Conservation (phyloP, 2,113 vertebrate genomes). For the Neogale vison region DNA sequence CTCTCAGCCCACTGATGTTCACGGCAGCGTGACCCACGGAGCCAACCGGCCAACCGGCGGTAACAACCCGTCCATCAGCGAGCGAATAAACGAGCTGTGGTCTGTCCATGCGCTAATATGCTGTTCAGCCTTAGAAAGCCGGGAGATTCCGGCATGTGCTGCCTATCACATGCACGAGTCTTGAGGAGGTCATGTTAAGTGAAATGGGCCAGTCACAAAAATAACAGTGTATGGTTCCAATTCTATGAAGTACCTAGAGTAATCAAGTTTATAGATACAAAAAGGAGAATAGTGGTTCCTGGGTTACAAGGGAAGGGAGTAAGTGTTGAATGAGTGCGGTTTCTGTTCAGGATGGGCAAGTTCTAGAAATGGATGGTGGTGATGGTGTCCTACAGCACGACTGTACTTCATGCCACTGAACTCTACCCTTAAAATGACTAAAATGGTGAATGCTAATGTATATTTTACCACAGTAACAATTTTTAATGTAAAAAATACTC, state of each 20-base stretch:
- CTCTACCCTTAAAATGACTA: neutral
- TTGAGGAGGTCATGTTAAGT: neutral
- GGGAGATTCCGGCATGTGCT: neutral
- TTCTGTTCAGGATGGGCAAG: neutral
- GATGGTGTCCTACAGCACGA: neutral
- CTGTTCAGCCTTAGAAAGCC: neutral
- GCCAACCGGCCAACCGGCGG: neutral
- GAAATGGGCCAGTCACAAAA: neutral
- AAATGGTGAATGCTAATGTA: neutral
- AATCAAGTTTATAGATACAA: neutral
- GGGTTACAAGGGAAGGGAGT: neutral
- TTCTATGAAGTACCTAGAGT: neutral
- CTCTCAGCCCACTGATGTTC: neutral
- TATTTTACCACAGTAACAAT: neutral
- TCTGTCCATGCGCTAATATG: neutral
- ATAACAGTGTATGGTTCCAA: neutral
- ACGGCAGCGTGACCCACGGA: neutral
- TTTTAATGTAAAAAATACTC: neutral
- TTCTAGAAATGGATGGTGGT: neutral
- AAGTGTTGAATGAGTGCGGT: neutral
- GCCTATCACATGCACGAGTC: neutral
- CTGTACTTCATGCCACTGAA: neutral
- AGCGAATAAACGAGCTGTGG: neutral
- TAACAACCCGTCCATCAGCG: neutral
- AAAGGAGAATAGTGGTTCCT: neutral